Base-by-base conservation (phyloP, 2,888 invertebrate genomes). In the Trissolcus japonicus region DNA sequence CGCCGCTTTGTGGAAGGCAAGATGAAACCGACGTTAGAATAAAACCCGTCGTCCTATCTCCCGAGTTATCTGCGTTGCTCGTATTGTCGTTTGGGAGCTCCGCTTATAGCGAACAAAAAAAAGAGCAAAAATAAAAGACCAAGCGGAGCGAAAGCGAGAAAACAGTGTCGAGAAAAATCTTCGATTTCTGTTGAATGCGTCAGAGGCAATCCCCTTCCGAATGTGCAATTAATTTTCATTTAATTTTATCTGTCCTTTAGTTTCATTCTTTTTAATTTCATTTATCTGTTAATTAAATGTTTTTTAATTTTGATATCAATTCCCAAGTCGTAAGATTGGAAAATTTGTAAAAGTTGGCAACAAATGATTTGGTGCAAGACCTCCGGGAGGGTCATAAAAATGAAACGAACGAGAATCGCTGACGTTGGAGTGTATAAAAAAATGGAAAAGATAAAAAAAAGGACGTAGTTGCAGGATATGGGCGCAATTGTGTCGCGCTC, bases 1-100 rank as follows among this genome's bases (percentile, higher is more conserved):
- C 84, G 83, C 81, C 83, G 84, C 87, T 85, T 84, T 86, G 86
- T 87, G 86, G 83, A 69, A 86, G 83, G 83, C 84, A 83, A 86
- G 85, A 86, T 85, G 86, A 85, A 83, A 83, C 84, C 85, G 79
- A 59, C 62, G 76, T 71, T 69, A 60, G 71, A 66, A 66, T 67
- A 67, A 72, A 80, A 80, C 80, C 81, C 82, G 81, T 16, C 63
- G 50, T 54, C 48, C 69, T 76, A 76, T 76, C 69, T 68, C 41
- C 43, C 65, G 51, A 65, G 60, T 63, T 81, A 83, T 79, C 67
- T 80, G 73, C 78, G 78, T 73, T 75, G 75, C 79, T 78, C 76
- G 56, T 74, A 66, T 79, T 74, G 80, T 79, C 68, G 56, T 72
- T 78, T 57, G 43, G 59, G 29, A 75, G 53, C 50, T 57, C 25